Evolutionary conservation across 2,888 invertebrate genomes (phyloP), one percentile per base, ranked within the genome.

Genomic region (Drosophila algonquin): DNA sequence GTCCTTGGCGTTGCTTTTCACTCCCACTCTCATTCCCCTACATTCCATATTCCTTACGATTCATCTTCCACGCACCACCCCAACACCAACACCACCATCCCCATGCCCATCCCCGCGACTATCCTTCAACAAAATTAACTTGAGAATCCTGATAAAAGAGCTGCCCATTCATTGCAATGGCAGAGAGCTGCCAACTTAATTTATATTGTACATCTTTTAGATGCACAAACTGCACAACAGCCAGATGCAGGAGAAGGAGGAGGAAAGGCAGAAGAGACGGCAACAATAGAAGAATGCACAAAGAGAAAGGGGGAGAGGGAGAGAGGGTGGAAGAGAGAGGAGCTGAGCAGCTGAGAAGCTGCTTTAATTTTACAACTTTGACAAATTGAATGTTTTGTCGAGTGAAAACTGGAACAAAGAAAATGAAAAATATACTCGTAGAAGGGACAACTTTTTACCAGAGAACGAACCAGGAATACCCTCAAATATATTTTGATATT

Each of bases 321-420:
- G 45, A 18, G 45, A 40, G 40, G 30, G 45, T 16, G 58, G 18
- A 1, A 35, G 40, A 2, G 21, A 4, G 32, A 48, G 47, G 4
- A n/a, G n/a, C n/a, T n/a, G 16, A 47, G 50, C 18, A 32, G 3
- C 58, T 52, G 3, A 30, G 77, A 75, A 81, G 64, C 57, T 73
- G 62, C 69, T 68, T 75, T 73, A 70, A 88, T 84, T 88, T 77
- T 73, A 72, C 76, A 80, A 67, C 65, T 81, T 81, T 89, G 89
- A 84, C 81, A 84, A 89, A 89, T 89, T 89, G 84, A 87, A 87
- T 87, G 63, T 69, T 72, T 40, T 67, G 52, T 64, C 9, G 44
- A 63, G 51, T 47, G 27, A 48, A 53, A 40, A 21, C 44, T 48
- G 63, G 32, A 53, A 50, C 69, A 16, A 68, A 27, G 24, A 7